Percentiles rank a stretch among this genome's conserved stretches.
Evolutionary conservation across 2,113 vertebrate genomes (phyloP).

Genomic region (Chionis minor): DNA sequence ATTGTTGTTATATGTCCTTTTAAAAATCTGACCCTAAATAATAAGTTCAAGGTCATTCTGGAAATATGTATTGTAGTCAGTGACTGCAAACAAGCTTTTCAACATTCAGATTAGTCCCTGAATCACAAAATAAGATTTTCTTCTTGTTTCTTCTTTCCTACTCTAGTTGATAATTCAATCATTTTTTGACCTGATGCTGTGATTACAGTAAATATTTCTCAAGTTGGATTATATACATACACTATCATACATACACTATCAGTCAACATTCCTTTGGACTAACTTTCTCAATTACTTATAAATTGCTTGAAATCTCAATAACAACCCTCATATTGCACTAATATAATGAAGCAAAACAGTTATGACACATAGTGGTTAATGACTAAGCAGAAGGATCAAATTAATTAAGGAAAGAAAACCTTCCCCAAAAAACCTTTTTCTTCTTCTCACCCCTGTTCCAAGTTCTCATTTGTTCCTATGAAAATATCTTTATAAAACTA

Average conservation of each 20-base stretch:
- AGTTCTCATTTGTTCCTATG: background rate
- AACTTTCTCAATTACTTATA: background rate
- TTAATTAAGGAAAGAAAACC: background rate
- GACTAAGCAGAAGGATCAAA: background rate
- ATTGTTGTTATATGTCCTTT: background rate
- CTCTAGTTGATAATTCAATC: background rate
- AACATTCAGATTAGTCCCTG: background rate
- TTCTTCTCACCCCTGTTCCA: background rate
- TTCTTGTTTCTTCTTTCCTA: background rate
- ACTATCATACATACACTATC: background rate
- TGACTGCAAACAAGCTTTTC: background rate
- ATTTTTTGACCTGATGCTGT: background rate
- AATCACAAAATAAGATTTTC: background rate
- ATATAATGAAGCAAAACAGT: background rate
- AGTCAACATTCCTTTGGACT: background rate
- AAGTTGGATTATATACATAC: background rate
- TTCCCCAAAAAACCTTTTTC: fast-evolving
- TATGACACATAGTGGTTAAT: background rate
- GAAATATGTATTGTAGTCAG: background rate
- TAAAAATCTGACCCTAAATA: background rate
- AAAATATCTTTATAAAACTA: background rate
- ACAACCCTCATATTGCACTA: background rate
- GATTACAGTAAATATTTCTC: background rate
- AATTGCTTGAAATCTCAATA: background rate
- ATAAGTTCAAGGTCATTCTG: background rate